Base-by-base conservation (phyloP, 2,113 vertebrate genomes). In the Halichoeres trimaculatus region DNA sequence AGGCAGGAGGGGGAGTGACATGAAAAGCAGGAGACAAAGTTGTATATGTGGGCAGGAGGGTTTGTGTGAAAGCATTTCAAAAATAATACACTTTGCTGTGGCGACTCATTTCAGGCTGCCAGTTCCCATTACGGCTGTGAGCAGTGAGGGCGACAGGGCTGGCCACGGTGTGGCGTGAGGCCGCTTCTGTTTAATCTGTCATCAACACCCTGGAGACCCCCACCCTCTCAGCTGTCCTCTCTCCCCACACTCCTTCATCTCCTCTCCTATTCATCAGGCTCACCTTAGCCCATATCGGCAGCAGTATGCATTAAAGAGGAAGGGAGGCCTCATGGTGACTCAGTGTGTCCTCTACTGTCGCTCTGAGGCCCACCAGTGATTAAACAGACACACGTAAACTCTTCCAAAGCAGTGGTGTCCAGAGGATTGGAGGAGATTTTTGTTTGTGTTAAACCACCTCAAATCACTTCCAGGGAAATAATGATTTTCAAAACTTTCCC, bases 31-130 rank as follows among this genome's bases (percentile, higher is more conserved):
- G 94, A 95, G 95, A 96, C 95, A 95, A 96, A 96, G 96, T 96
- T 95, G 95, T 95, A 96, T 95, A 95, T 93, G 89, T 93, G 94
- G 90, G 94, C 93, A 85, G 93, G 95, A 95, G 94, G 94, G 95
- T 95, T 96, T 95, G 96, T 97, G 97, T 97, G 96, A 98, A 98
- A 98, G 97, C 96, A 96, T 96, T 98, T 99, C 96, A 99, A 99
- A 99, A 99, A 98, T 97, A 98, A 98, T 98, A 97, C 96, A 96
- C 95, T 96, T 94, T 93, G 94, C 95, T 88, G 90, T 91, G 94
- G 95, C 93, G 95, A 97, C 96, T 98, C 96, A 98, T 98, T 99
- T 97, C 95, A 95, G 92, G 95, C 97, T 97, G 98, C 96, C 98
- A 98, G 92, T 91, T 97, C 94, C 94, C 93, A 99, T 99, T 99